These are phyloP conservation scores for Metopolophium dirhodum DNA, from an alignment of 1,140 invertebrate genomes.

Conservation along the genomic window DNA sequence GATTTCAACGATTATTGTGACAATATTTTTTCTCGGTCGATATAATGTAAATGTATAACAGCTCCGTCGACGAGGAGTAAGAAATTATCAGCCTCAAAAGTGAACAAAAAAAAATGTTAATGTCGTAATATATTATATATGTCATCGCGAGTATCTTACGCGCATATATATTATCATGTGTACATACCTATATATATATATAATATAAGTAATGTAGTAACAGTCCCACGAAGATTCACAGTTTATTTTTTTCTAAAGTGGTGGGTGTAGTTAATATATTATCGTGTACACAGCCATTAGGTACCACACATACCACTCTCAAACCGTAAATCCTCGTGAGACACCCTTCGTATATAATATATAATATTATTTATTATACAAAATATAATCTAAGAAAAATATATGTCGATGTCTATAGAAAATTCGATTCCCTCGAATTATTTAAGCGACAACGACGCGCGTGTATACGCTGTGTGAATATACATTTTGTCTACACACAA, in stretches of 20 bases:
- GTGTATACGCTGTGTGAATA: not conserved
- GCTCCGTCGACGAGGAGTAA: not conserved
- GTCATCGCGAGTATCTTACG: not conserved
- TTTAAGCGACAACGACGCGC: not conserved
- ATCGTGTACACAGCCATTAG: not conserved
- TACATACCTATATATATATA: not conserved
- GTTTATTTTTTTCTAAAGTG: not conserved
- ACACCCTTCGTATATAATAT: not conserved
- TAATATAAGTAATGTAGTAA: not conserved
- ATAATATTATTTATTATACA: not conserved
- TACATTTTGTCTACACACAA: not conserved
- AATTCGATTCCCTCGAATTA: not conserved
- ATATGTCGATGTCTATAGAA: not conserved
- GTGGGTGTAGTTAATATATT: constrained; percentile 14
- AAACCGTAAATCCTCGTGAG: not conserved
- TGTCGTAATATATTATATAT: not conserved
- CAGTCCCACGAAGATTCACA: not conserved
- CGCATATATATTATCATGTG: not conserved
- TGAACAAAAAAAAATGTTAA: not conserved
- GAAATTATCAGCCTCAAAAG: not conserved
- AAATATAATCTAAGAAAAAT: constrained; percentile 5
- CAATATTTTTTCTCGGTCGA: not conserved
- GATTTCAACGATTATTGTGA: not conserved
- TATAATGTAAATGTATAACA: not conserved
- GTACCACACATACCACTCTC: not conserved